Evolutionary conservation across 2,113 vertebrate species (phyloP).

Genomic region (Pan troglodytes): NHGRI_mPanTro3-v2.1_pri NC_072408.2:112006501-112007000

Average conservation of each 20-base stretch:
- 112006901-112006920: neutral
- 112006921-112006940: neutral
- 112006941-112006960: neutral
- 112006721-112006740: neutral
- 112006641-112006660: fast-evolving
- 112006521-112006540: slow-evolving; percentile 87
- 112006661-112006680: fast-evolving
- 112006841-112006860: neutral
- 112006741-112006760: neutral
- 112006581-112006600: slow-evolving; percentile 91
- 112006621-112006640: neutral
- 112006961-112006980: neutral
- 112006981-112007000: neutral
- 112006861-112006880: neutral
- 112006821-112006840: neutral
- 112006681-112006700: neutral
- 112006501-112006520: slow-evolving; percentile 98
- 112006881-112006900: neutral
- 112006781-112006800: neutral
- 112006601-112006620: neutral
- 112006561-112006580: slow-evolving; percentile 97
- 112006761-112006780: neutral
- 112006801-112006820: neutral
- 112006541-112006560: slow-evolving; percentile 97
- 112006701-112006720: neutral